Percentiles rank a stretch among this genome's conserved stretches.
Evolutionary conservation across 2,888 invertebrate species (phyloP).

Genomic region (Leuctra nigra): DNA sequence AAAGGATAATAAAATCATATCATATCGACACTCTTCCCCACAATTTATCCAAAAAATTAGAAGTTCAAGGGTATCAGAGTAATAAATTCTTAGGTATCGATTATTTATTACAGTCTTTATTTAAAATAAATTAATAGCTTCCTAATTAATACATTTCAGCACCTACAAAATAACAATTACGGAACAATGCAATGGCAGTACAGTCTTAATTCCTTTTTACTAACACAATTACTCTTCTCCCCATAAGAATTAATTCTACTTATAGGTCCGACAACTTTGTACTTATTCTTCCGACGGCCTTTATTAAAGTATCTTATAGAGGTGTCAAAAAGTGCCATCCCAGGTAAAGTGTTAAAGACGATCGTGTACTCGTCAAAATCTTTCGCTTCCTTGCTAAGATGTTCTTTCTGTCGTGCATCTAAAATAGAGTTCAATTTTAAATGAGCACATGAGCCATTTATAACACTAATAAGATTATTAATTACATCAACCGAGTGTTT

Average conservation of each 20-base stretch:
- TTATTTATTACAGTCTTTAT: too few relatives aligned
- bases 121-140: too few relatives aligned
- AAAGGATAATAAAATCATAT: too few relatives aligned
- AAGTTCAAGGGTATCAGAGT: too few relatives aligned
- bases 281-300: constrained; percentile 38
- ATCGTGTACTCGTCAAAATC: constrained; percentile 50
- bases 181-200: constrained; percentile 51
- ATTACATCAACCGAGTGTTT: constrained; percentile 43
- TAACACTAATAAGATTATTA: constrained; percentile 30
- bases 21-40: too few relatives aligned
- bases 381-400: constrained; percentile 20
- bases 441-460: constrained; percentile 42
- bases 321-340: constrained; percentile 61
- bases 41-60: too few relatives aligned
- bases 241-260: constrained; percentile 53
- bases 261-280: constrained; percentile 48
- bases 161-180: too few relatives aligned
- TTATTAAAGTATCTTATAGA: constrained; percentile 45
- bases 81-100: too few relatives aligned
- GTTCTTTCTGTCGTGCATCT: constrained; percentile 43
- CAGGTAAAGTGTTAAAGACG: constrained; percentile 61
- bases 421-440: constrained; percentile 48
- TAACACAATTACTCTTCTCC: constrained; percentile 47
- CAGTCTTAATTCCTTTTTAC: constrained; percentile 47
- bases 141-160: too few relatives aligned